Conservation (phyloP, 2,113 vertebrate species). For the Rhombomys opimus region DNA sequence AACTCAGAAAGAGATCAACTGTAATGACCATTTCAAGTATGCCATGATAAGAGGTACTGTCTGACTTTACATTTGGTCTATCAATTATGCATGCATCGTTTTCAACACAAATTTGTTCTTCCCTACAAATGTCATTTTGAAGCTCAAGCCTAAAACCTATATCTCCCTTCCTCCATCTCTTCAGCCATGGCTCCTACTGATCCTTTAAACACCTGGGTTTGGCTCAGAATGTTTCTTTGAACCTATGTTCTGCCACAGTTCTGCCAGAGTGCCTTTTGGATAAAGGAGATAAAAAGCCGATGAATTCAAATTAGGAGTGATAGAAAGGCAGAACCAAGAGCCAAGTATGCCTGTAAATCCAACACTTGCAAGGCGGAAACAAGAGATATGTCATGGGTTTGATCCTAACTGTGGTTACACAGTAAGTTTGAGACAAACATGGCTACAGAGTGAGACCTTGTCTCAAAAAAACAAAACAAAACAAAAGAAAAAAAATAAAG, state of each 20-base stretch:
- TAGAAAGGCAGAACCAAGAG: neutral
- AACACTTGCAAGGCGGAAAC: neutral
- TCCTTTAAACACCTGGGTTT: neutral
- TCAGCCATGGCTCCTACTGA: neutral
- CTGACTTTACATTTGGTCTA: conserved; percentile 22
- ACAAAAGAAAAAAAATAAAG: neutral
- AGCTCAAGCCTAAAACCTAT: neutral
- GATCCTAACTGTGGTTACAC: neutral
- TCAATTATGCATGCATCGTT: neutral
- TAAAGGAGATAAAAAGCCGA: neutral
- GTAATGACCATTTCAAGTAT: neutral
- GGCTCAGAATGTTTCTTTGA: neutral
- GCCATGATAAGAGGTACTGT: neutral
- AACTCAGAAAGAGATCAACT: neutral
- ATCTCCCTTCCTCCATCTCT: neutral
- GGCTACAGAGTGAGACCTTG: neutral
- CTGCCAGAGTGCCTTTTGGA: neutral
- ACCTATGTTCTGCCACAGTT: accelerated
- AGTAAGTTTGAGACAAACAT: neutral
- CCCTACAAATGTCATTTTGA: neutral
- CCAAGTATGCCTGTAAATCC: neutral
- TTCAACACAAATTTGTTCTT: neutral
- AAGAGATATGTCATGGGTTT: neutral
- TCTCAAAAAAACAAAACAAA: neutral
- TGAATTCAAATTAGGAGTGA: neutral